Evolutionary conservation across 2,888 invertebrate species (phyloP), one percentile per base, ranked within the genome.

Genomic region (Oxycera nigricornis): DNA sequence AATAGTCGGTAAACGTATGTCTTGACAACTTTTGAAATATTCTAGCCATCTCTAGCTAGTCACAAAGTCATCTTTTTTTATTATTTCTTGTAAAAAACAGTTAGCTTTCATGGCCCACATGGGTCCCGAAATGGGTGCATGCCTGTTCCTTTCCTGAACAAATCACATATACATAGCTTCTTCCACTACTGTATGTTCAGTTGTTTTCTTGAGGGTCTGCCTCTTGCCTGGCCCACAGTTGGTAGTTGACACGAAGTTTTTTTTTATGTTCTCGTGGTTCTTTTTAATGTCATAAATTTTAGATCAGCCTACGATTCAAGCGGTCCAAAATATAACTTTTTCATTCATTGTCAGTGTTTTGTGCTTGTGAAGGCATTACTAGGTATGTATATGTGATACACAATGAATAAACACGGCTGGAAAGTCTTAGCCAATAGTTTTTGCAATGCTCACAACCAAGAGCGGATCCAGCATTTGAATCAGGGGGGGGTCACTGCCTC

Each of bases 31-130:
- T 50, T 50, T 50, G 17, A 50, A 50, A 14, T 17, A 17, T n/a
- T 50, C 50, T n/a, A 57, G n/a, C 67, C 67, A 67, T 46, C 41
- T 17, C n/a, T 46, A 26, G 26, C 67, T 67, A 50, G 50, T 50
- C n/a, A 41, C 46, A 46, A 67, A 67, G 31, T 62, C 50, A n/a
- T 26, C 39, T 46, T 67, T 67, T 67, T 39, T 39, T 17, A 31
- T 24, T 11, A 67, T 39, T 46, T 67, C 26, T 17, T 67, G 22
- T 14, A 46, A 46, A 62, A 62, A 28, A 62, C 11, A 67, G 4
- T 28, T 14, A 20, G 62, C 62, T 35, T 31, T n/a, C 30, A 35
- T 20, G 11, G 20, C 9, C 30, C 31, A 17, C 11, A 62, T 62
- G 22, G 14, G 28, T 14, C 22, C 20, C 1, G 62, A 35, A 30